Evolutionary conservation across 2,888 invertebrate genomes (phyloP).

Genomic region (Rhaphigaster nebulosa): DNA sequence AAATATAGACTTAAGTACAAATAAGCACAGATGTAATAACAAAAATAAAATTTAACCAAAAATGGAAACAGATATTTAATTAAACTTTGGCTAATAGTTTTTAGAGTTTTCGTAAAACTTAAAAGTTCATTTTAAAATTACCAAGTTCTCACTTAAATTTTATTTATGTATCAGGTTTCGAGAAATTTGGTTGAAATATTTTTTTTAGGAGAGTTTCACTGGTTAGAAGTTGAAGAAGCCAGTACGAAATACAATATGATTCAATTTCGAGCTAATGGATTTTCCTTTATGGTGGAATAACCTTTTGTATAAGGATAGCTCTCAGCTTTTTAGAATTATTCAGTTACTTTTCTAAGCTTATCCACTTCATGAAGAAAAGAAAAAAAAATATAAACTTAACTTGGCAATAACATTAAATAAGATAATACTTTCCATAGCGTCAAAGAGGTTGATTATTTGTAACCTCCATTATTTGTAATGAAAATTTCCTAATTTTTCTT

Average conservation of each 20-base stretch:
- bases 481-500: too few relatives aligned
- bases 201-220: background rate
- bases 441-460: too few relatives aligned
- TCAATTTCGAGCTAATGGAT: background rate
- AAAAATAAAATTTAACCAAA: too few relatives aligned
- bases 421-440: too few relatives aligned
- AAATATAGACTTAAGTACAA: too few relatives aligned
- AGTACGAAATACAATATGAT: slow-evolving; percentile 1
- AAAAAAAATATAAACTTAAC: background rate
- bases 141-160: background rate
- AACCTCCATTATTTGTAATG: too few relatives aligned
- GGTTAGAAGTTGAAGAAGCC: background rate
- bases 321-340: background rate
- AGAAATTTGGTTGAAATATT: background rate
- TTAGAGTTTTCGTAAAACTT: too few relatives aligned
- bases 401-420: background rate
- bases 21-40: too few relatives aligned
- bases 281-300: background rate
- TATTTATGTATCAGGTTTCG: background rate
- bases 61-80: too few relatives aligned
- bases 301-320: background rate
- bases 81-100: too few relatives aligned
- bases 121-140: background rate
- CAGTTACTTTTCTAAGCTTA: background rate
- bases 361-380: background rate